Conservation (phyloP, 2,888 invertebrate species). For the Oscheius onirici region DNA sequence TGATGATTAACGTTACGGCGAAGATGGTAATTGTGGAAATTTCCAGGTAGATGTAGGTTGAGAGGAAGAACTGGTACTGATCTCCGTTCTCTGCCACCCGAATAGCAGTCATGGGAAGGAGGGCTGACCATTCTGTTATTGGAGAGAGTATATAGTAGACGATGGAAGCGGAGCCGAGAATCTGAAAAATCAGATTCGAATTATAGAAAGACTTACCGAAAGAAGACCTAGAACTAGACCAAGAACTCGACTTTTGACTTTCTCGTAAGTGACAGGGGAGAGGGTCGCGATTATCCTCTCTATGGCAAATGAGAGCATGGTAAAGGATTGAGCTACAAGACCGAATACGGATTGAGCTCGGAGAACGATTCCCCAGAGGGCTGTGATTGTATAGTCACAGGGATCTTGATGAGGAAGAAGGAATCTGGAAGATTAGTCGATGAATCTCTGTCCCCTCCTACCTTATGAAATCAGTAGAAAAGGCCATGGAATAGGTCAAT, state of each 20-base stretch:
- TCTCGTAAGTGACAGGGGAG: background rate
- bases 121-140: background rate
- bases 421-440: background rate
- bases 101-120: background rate
- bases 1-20: too few species aligned
- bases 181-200: background rate
- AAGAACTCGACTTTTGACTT: background rate
- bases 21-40: too few species aligned
- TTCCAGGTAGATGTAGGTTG: too few species aligned
- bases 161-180: background rate
- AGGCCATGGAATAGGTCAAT: background rate
- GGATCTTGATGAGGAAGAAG: background rate
- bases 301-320: background rate
- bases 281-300: background rate
- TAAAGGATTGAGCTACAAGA: background rate
- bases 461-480: slow-evolving; percentile 3
- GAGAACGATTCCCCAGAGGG: background rate
- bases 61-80: too few species aligned
- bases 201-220: background rate
- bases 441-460: background rate
- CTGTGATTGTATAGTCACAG: background rate
- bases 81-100: background rate
- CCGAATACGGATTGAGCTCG: background rate
- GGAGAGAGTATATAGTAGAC: background rate
- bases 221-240: background rate